Evolutionary conservation across 1,140 invertebrate species (phyloP).

Genomic region (Piezodorus guildinii): DNA sequence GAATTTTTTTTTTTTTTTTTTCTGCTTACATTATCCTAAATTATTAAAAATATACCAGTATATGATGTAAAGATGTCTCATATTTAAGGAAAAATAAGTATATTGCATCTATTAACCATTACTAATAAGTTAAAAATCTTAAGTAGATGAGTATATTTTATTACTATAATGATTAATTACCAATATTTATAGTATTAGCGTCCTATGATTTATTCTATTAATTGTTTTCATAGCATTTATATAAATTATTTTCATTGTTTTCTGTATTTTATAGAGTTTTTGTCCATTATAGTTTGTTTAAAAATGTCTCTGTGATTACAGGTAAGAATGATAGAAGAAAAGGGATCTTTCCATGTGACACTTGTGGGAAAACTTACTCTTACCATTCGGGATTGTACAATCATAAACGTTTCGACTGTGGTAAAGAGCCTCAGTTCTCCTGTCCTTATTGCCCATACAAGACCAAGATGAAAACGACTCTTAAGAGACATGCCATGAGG

Average conservation of each 20-base stretch:
- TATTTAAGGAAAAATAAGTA: too few species aligned
- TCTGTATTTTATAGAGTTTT: neutral
- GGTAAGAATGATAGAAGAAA: neutral
- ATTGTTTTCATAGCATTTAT: neutral
- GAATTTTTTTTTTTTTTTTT: neutral
- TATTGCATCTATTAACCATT: too few species aligned
- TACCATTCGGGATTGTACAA: conserved; percentile 39
- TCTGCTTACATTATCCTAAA: neutral
- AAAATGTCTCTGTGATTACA: neutral
- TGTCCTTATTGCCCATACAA: conserved; percentile 41
- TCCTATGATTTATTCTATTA: neutral
- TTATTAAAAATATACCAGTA: too few species aligned
- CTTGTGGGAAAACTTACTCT: conserved; percentile 51
- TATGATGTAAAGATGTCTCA: too few species aligned
- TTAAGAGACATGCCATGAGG: conserved; percentile 12
- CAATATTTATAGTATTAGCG: too few species aligned
- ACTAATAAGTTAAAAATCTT: neutral
- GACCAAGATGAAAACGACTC: conserved; percentile 39
- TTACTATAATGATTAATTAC: too few species aligned
- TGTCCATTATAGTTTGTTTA: neutral
- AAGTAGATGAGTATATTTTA: neutral
- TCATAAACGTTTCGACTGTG: conserved; percentile 42
- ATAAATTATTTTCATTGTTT: neutral
- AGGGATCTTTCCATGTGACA: neutral
- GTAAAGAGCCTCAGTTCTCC: conserved; percentile 44